phyloP scores from a whole-genome alignment of 2,113 vertebrate species.

The Chaetodon auriga region DNA sequence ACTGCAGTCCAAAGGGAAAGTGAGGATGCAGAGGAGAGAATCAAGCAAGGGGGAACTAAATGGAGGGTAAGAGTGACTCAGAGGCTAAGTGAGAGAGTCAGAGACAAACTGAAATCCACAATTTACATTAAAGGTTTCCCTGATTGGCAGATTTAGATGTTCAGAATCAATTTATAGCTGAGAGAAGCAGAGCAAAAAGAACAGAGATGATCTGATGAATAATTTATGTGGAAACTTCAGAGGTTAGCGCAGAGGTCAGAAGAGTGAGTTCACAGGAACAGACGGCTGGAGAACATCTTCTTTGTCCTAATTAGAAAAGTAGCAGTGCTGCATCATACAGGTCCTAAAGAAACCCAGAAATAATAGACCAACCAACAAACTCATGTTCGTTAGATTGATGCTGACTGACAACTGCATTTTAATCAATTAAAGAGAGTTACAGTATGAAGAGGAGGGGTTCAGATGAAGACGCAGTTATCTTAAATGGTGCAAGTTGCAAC shows the following conservation, averaged over 20 bases:
- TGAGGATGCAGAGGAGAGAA: neutral
- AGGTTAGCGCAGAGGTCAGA: neutral
- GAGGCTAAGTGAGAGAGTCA: neutral
- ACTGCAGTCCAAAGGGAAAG: neutral
- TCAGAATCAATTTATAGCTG: neutral
- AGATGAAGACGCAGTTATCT: neutral
- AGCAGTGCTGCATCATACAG: neutral
- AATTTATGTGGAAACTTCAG: neutral
- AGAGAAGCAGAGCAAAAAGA: neutral
- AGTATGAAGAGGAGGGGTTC: neutral
- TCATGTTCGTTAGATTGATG: too few relatives aligned
- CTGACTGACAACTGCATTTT: neutral
- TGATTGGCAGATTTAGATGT: conserved; percentile 4
- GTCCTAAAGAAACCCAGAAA: neutral
- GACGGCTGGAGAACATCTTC: neutral
- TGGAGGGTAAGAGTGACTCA: neutral
- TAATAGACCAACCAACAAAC: too few relatives aligned
- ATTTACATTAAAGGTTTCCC: neutral
- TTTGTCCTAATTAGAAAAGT: neutral
- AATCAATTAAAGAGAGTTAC: neutral
- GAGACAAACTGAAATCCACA: neutral
- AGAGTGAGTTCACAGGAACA: neutral
- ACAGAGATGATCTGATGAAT: conserved; percentile 7
- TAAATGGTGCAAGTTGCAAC: neutral
- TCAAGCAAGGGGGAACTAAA: neutral